Conservation (phyloP, 2,797 vertebrate species). For the Lacerta viridis region DNA sequence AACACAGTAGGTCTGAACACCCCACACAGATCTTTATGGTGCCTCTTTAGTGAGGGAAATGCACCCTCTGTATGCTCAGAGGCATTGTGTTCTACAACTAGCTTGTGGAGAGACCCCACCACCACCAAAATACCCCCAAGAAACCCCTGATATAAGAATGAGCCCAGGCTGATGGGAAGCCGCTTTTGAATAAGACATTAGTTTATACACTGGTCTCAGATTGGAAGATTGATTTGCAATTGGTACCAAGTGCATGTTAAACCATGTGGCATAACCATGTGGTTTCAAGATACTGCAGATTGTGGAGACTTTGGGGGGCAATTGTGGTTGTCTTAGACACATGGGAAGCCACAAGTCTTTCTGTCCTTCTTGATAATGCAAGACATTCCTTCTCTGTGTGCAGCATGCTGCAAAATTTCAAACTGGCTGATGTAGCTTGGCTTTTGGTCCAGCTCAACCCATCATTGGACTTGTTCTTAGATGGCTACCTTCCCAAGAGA, state of each 20-base stretch:
- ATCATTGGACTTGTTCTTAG: neutral
- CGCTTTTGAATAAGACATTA: neutral
- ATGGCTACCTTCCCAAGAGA: neutral
- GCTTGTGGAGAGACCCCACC: neutral
- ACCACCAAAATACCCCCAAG: too few relatives aligned
- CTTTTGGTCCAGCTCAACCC: neutral
- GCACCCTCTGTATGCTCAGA: neutral
- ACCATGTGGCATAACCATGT: neutral
- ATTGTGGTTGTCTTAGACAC: neutral
- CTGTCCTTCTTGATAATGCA: neutral
- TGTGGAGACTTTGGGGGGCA: neutral
- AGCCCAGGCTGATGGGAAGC: neutral
- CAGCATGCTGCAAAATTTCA: neutral
- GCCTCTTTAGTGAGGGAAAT: neutral
- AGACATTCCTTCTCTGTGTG: too few relatives aligned
- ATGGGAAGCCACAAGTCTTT: neutral
- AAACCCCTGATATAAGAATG: neutral
- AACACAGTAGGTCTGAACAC: neutral
- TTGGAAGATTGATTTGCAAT: neutral
- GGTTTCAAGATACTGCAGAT: neutral
- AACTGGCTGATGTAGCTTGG: neutral
- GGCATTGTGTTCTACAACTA: neutral
- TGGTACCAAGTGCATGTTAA: neutral
- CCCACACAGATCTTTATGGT: too few relatives aligned
- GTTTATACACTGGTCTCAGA: neutral